Percentiles rank a stretch among this genome's conserved stretches.
Evolutionary conservation across 2,113 vertebrate genomes (phyloP).

Genomic region (Clarias macrocephalus): DNA sequence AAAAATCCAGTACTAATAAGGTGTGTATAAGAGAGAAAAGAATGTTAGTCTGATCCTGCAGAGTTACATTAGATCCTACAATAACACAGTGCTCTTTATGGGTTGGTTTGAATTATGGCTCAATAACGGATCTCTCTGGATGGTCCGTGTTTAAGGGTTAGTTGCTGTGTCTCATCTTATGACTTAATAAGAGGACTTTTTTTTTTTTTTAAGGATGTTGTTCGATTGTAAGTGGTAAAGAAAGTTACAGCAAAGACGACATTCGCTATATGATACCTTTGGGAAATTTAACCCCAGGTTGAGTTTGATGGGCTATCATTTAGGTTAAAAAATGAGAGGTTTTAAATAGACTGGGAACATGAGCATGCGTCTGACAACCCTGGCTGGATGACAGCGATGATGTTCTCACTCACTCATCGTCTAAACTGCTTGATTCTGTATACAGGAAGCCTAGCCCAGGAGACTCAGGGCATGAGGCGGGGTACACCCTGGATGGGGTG

Average conservation of each 20-base stretch:
- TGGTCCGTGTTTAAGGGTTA: not conserved
- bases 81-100: constrained; percentile 10
- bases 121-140: constrained; percentile 5
- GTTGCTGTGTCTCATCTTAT: not conserved
- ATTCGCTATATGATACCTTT: constrained; percentile 13
- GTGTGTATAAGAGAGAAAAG: not conserved
- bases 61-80: not conserved
- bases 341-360: not conserved
- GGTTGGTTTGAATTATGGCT: constrained; percentile 11
- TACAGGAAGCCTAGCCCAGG: no score
- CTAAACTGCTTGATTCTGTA: no score
- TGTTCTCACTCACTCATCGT: no score
- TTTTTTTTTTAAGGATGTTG: not conserved
- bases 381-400: not conserved
- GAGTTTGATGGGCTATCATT: not conserved
- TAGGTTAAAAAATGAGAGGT: not conserved
- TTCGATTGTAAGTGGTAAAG: not conserved
- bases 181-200: not conserved
- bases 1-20: not conserved
- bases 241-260: not conserved
- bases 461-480: no score
- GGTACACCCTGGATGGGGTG: no score
- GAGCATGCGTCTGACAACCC: not conserved
- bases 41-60: not conserved
- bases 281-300: not conserved